Evolutionary conservation across 64 coral and sea anemone species (phyloP).

Genomic region (Montipora sp.): DNA sequence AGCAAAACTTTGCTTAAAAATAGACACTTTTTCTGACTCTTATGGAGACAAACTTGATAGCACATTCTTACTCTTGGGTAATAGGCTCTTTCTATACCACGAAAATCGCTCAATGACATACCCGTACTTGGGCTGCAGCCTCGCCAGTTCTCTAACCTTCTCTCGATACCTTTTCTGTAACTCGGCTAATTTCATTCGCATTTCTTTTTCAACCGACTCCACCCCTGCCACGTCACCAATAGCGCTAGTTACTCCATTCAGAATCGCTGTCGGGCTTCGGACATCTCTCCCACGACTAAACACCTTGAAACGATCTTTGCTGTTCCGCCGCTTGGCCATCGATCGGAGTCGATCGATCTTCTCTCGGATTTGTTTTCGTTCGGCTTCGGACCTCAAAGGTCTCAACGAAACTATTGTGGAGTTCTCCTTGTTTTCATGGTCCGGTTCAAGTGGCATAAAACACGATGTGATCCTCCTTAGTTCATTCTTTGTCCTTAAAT

Average conservation of each 20-base stretch:
- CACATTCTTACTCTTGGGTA: no score
- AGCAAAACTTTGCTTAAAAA: no score
- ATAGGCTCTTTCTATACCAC: no score
- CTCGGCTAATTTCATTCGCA: constrained; percentile 88
- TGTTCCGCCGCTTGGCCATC: constrained; percentile 80
- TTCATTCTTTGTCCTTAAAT: constrained; percentile 38
- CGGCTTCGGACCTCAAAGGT: constrained; percentile 69
- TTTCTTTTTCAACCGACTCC: constrained; percentile 82
- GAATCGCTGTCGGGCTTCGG: constrained; percentile 81
- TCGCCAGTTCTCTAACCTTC: constrained; percentile 80
- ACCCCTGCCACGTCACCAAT: constrained; percentile 82
- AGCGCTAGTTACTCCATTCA: constrained; percentile 77
- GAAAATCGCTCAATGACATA: constrained; percentile 42
- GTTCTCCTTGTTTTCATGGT: constrained; percentile 79
- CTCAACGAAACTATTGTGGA: constrained; percentile 65
- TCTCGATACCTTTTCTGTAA: constrained; percentile 96
- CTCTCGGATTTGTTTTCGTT: constrained; percentile 85
- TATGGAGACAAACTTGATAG: no score
- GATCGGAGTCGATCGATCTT: constrained; percentile 82
- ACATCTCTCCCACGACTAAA: constrained; percentile 73
- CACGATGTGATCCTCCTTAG: constrained; percentile 49
- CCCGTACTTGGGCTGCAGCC: constrained; percentile 94
- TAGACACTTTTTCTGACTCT: no score
- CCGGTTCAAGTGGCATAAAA: constrained; percentile 34
- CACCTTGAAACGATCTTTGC: constrained; percentile 79